Base-by-base conservation (phyloP, 2,888 invertebrate species). In the Pyrochroa serraticornis region DNA sequence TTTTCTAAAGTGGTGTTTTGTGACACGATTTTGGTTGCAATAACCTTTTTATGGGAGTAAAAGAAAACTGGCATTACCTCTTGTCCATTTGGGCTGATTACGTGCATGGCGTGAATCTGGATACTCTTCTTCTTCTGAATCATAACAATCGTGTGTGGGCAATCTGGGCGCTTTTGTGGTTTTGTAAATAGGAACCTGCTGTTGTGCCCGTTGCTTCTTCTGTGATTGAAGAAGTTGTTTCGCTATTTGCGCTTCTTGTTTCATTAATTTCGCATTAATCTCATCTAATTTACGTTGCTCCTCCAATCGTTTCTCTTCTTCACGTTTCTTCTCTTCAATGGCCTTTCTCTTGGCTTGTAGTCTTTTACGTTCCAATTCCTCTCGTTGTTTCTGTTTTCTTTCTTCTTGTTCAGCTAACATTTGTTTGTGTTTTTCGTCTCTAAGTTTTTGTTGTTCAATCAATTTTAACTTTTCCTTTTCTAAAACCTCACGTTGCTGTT, bases 141-240 rank as follows among this genome's bases (percentile, higher is more conserved):
- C 81, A 62, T 84, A 82, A 78, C 84, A 85, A 34, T 85, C 85
- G 35, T 81, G 80, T 2, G 74, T 74, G 74, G 84, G 84, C 74
- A 84, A 76, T 6, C 76, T 77, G 0, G 85, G 84, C 8, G 80
- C 77, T 47, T 77, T 58, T 3, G 64, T 54, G 7, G 45, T 63
- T 8, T 76, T 63, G 45, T 76, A 72, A 31, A 70, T 60, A 8
- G 73, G 74, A 12, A 62, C 80, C 68, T 77, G 79, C 60, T 78
- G 79, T 60, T 80, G 77, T 50, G 43, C 80, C 22, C 77, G 79
- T 54, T 81, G 70, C 72, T 81, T 60, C 38, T 42, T 45, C 35
- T 58, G 47, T 7, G 44, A 9, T 22, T 22, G 22, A 5, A 22
- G 22, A 22, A 22, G 22, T 22, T 22, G 22, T 45, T 58, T 62